These are phyloP conservation scores for Tipula vernalis DNA, from an alignment of 2,888 invertebrate species.

Conservation along the genomic window DNA sequence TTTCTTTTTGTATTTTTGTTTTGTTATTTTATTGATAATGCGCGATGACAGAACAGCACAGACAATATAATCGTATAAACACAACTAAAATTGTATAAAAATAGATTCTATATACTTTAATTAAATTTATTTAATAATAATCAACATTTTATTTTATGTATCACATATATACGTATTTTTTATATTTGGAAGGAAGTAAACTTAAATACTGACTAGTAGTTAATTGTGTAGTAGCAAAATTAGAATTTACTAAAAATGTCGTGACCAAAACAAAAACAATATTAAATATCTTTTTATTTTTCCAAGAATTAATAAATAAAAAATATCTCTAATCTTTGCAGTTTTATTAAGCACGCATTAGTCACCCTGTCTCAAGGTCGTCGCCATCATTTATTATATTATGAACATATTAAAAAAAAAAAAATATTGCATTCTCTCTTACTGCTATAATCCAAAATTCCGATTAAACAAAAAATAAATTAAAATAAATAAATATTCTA, in stretches of 20 bases:
- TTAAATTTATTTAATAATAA: neutral
- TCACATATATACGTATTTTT: neutral
- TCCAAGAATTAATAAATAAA: neutral
- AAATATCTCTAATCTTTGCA: neutral
- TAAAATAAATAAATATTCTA: neutral
- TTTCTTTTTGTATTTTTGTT: neutral
- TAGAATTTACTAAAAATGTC: neutral
- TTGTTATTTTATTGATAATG: neutral
- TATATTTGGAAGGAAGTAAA: neutral
- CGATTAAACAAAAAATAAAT: neutral
- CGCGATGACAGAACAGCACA: neutral
- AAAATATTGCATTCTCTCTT: neutral
- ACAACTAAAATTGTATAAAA: neutral
- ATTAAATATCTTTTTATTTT: neutral
- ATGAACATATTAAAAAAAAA: neutral
- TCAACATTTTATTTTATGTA: neutral
- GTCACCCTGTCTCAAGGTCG: constrained; percentile 9
- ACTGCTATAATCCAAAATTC: neutral
- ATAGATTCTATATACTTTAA: neutral
- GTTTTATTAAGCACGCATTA: neutral
- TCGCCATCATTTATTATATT: neutral
- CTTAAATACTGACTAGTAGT: neutral
- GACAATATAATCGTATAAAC: neutral
- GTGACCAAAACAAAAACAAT: neutral
- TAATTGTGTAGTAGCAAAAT: neutral